Base-by-base conservation (phyloP, 2,888 invertebrate genomes). In the Caenorhabditis sp. region DNA sequence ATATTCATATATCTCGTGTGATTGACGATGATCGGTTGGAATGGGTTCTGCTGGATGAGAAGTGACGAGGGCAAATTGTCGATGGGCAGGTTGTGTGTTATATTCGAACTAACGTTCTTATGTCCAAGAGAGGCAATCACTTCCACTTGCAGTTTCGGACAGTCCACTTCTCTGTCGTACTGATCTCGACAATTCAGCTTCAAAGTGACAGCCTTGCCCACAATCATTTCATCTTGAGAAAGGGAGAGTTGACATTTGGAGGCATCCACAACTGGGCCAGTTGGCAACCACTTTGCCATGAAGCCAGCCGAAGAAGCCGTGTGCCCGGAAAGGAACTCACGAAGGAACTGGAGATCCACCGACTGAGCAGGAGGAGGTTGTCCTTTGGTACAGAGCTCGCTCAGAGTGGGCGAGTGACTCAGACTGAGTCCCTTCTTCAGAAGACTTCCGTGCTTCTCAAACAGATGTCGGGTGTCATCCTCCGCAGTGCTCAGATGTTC, bases 221-320 rank as follows among this genome's bases (percentile, higher is more conserved):
- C 84, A 11, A 63, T 56, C 58, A 86, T 78, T 20, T 84, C 85
- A 30, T 75, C 82, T 39, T 81, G 77, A 1, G 76, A 68, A 9
- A 84, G 24, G 0, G 93, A 91, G 62, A 96, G 92, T 90, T 95
- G 94, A 85, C 83, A 85, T 35, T 79, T 73, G 1, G 78, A 70
- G 3, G 81, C 77, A 55, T 84, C 84, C 7, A 84, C 77, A 15
- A 83, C 77, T 0, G 84, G 71, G 2, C 80, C 80, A 11, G 73
- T 72, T 15, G 83, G 81, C 66, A 98, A 91, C 96, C 97, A 98
- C 89, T 94, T 93, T 0, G 96, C 96, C 81, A 98, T 91, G 61
- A 96, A 92, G 4, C 95, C 96, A 0, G 98, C 97, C 86, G 93
- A 93, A 1, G 95, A 94, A 9, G 94, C 94, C 20, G 94, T 93